A percentile compares a stretch with the other conserved stretches of the same genome.
phyloP scores from a whole-genome alignment of 2,888 invertebrate species.

The Himalopsyche tibetana region DNA sequence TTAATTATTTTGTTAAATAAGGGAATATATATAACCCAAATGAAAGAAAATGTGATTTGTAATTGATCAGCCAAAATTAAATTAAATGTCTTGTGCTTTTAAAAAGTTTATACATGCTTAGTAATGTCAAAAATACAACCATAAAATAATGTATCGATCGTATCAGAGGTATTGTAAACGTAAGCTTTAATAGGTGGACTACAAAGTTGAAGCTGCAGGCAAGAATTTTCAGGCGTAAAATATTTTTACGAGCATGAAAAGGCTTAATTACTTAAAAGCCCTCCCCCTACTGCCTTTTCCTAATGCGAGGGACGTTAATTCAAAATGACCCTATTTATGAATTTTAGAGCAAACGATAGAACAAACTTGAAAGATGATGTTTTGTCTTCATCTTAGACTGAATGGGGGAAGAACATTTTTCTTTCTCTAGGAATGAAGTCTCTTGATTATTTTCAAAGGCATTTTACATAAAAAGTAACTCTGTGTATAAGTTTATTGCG shows the following conservation, averaged over 20 bases:
- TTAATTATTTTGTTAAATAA: no score
- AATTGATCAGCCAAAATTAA: no score
- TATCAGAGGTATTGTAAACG: neutral
- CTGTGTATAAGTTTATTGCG: no score
- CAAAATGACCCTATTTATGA: slow-evolving; percentile 65
- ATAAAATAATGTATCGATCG: no score
- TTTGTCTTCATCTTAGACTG: slow-evolving; percentile 53
- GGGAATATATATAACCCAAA: no score
- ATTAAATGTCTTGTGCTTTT: no score
- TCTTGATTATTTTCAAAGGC: no score
- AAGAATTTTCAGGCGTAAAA: slow-evolving; percentile 53
- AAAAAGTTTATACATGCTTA: no score
- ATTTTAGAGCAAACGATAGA: slow-evolving; percentile 63
- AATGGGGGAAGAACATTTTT: neutral
- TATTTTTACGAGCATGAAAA: slow-evolving; percentile 65
- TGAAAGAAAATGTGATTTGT: no score
- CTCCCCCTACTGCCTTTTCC: slow-evolving; percentile 41
- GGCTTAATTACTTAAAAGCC: slow-evolving; percentile 66
- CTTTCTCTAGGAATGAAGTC: no score
- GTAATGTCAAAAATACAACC: no score
- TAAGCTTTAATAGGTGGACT: slow-evolving; percentile 48
- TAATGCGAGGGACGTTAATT: slow-evolving; percentile 62
- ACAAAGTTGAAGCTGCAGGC: slow-evolving; percentile 53
- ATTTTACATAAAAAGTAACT: no score
- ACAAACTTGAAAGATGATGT: slow-evolving; percentile 60